phyloP scores from a whole-genome alignment of 2,888 invertebrate genomes.

The Calephelis perditalis region DNA sequence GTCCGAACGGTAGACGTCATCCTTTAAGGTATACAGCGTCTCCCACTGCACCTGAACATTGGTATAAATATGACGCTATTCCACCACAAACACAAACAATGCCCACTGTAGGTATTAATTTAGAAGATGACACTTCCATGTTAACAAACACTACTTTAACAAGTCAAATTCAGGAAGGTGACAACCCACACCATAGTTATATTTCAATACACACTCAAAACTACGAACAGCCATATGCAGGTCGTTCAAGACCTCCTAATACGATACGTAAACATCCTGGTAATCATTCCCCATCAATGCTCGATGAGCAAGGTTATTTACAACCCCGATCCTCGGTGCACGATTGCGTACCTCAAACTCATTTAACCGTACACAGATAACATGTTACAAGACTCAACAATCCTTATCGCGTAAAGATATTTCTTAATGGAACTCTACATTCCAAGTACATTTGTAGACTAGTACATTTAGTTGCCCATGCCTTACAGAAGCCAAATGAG shows the following conservation, averaged over 20 bases:
- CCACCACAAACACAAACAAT: conserved; percentile 75
- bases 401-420: conserved; percentile 61
- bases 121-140: conserved; percentile 80
- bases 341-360: conserved; percentile 72
- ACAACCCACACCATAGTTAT: conserved; percentile 82
- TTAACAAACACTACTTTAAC: conserved; percentile 79
- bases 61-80: conserved; percentile 83
- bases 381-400: conserved; percentile 41
- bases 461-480: conserved; percentile 58
- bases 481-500: conserved; percentile 60
- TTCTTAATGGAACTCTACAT: conserved; percentile 71
- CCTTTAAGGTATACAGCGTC: conserved; percentile 84
- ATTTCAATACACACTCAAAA: conserved; percentile 81
- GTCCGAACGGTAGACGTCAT: conserved; percentile 78
- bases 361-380: conserved; percentile 67
- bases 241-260: conserved; percentile 66
- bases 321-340: conserved; percentile 72
- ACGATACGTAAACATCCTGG: conserved; percentile 65
- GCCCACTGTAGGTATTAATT: conserved; percentile 67
- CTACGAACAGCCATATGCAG: conserved; percentile 70
- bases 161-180: conserved; percentile 81
- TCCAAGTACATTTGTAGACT: conserved; percentile 71
- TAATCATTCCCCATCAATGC: conserved; percentile 64
- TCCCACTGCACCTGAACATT: conserved; percentile 83
- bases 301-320: conserved; percentile 74